Base-by-base conservation (phyloP, 2,113 vertebrate species). In the Donacobius atricapilla region DNA sequence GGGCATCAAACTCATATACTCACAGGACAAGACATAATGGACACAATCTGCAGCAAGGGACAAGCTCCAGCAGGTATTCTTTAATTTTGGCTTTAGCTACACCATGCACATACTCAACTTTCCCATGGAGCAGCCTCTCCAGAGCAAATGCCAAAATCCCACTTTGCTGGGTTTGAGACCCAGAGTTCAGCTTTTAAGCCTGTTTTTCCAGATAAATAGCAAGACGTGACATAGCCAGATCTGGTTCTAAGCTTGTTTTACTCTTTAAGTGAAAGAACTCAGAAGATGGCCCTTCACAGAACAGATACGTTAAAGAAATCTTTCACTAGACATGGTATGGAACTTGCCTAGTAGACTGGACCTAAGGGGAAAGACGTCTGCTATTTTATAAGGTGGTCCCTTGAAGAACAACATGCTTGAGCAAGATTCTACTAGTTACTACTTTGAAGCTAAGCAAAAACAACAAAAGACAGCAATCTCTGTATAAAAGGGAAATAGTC, bases 401-500 rank as follows among this genome's bases (percentile, higher is more conserved):
- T 82, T 93, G 69, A 95, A 87, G 70, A 83, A 27, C 31, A 77
- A 75, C 25, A 31, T 76, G 69, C 50, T 76, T 71, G 76, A 87
- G 75, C 84, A 95, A 57, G 81, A 84, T 23, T 68, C 35, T 57
- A 70, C 56, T 56, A 31, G 40, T 47, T 68, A 68, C 40, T 51
- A 79, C 70, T 90, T 66, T 93, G 82, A 96, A 93, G 66, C 42
- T 54, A 87, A 19, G 35, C 53, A 84, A 83, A 82, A 94, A 33
- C n/a, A 94, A 76, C 73, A 93, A 79, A 84, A 76, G 84, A 57
- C 42, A 79, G 28, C 66, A 85, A 87, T 42, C 33, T 89, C 40
- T 87, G 23, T 79, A 65, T 79, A 94, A 83, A 72, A 93, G 75
- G 61, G 24, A 94, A 96, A 87, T 69, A 93, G n/a, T 83, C 73